Evolutionary conservation across 2,113 vertebrate species (phyloP).

Genomic region (Ciconia maguari): DNA sequence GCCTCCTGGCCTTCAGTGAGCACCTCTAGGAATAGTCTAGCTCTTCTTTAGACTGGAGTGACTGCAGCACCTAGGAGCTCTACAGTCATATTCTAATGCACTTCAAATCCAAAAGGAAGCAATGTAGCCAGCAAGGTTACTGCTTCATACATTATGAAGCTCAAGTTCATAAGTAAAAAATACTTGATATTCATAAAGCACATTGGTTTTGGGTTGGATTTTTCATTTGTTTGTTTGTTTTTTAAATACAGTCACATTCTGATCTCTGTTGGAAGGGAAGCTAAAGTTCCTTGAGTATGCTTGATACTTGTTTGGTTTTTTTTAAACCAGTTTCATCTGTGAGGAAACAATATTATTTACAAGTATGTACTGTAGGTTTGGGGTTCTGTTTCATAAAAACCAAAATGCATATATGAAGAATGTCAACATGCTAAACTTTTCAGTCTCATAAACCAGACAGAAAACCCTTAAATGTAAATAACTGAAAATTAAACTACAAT

Average conservation of each 20-base stretch:
- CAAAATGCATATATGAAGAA: background rate
- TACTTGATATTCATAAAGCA: background rate
- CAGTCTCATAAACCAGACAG: background rate
- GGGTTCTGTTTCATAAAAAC: background rate
- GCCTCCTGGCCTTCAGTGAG: background rate
- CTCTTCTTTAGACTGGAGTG: background rate
- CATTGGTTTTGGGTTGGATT: background rate
- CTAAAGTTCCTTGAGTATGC: background rate
- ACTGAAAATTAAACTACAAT: background rate
- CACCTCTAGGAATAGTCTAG: background rate
- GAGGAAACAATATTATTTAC: background rate
- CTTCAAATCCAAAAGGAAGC: background rate
- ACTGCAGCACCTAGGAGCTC: background rate
- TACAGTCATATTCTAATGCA: background rate
- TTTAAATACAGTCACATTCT: background rate
- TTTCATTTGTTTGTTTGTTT: background rate
- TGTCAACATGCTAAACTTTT: background rate
- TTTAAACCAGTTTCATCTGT: background rate
- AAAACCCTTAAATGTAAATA: background rate
- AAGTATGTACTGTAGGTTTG: background rate
- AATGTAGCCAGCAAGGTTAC: background rate
- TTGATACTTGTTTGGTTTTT: accelerated
- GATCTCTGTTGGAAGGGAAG: background rate
- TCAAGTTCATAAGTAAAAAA: background rate
- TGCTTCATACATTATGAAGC: background rate